These are phyloP conservation scores for Uropetala carovei DNA, from an alignment of 2,888 invertebrate species.

Conservation along the genomic window DNA sequence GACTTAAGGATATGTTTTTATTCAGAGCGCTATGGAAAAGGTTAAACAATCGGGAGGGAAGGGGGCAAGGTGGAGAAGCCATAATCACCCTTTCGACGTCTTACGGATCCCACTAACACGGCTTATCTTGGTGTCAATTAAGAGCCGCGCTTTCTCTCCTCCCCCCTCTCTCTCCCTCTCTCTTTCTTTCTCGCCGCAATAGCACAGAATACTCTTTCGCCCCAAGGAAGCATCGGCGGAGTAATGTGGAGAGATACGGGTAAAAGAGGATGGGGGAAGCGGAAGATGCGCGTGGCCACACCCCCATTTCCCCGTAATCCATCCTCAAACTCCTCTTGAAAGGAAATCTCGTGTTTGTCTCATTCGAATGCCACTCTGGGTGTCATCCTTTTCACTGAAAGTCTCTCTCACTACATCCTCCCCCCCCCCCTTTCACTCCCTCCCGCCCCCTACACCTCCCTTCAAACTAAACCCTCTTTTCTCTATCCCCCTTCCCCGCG, in stretches of 20 bases:
- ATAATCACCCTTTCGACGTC: not conserved
- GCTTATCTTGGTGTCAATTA: not conserved
- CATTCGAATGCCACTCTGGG: constrained; percentile 11
- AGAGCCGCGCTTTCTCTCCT: not conserved
- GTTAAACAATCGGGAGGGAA: not conserved
- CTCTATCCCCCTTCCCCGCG: too few species aligned
- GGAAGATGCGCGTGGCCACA: not conserved
- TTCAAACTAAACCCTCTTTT: not conserved
- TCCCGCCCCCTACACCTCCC: not conserved
- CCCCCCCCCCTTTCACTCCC: not conserved
- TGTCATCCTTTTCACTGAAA: not conserved
- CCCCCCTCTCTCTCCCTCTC: not conserved
- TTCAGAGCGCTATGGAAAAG: too few species aligned
- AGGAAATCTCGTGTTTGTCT: constrained; percentile 10
- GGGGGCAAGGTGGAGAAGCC: not conserved
- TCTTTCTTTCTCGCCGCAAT: not conserved
- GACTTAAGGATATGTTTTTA: too few species aligned
- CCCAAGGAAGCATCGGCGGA: not conserved
- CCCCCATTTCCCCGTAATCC: constrained; percentile 6
- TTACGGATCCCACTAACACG: not conserved
- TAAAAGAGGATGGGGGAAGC: not conserved
- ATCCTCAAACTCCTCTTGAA: not conserved
- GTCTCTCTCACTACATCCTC: not conserved
- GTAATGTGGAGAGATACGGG: not conserved
- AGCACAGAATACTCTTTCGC: not conserved